A percentile compares a stretch with the other conserved stretches of the same genome.
Conservation (phyloP, 2,113 vertebrate genomes). For the Origma solitaria region DNA sequence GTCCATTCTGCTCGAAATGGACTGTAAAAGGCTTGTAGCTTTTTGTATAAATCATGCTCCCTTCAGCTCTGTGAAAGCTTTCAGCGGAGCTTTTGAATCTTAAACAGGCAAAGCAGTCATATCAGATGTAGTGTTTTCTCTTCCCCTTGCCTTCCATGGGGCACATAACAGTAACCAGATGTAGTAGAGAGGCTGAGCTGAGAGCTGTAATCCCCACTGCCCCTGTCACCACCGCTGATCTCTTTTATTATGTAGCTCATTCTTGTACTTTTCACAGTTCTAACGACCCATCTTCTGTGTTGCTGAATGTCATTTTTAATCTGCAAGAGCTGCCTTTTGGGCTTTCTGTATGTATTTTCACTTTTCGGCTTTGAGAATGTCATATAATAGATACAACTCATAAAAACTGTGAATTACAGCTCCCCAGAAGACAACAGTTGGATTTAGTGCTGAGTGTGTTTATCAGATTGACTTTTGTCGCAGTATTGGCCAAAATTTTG, state of each 20-base stretch:
- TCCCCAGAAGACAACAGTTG: not conserved
- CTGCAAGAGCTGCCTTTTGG: not conserved
- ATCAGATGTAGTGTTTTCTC: not conserved
- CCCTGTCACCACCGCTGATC: not conserved
- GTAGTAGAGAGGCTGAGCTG: not conserved
- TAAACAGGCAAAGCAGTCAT: not conserved
- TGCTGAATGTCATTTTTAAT: not conserved
- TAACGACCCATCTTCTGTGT: not conserved
- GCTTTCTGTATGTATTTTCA: not conserved
- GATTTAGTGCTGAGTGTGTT: not conserved
- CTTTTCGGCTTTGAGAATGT: not conserved
- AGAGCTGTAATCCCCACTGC: not conserved
- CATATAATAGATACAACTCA: not conserved
- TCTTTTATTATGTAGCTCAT: not conserved
- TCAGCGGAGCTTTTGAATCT: not conserved
- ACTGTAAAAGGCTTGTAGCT: not conserved
- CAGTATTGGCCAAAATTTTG: not conserved
- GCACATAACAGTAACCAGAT: not conserved
- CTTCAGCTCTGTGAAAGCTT: conserved; percentile 29
- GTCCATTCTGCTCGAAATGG: conserved; percentile 3
- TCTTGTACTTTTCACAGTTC: not conserved
- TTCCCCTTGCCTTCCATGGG: not conserved
- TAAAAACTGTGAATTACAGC: not conserved
- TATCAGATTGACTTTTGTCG: conserved; percentile 1
- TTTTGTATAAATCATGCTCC: conserved; percentile 26